These are phyloP conservation scores for Ageneiosus marmoratus DNA, from an alignment of 2,113 vertebrate species.

Conservation along the genomic window DNA sequence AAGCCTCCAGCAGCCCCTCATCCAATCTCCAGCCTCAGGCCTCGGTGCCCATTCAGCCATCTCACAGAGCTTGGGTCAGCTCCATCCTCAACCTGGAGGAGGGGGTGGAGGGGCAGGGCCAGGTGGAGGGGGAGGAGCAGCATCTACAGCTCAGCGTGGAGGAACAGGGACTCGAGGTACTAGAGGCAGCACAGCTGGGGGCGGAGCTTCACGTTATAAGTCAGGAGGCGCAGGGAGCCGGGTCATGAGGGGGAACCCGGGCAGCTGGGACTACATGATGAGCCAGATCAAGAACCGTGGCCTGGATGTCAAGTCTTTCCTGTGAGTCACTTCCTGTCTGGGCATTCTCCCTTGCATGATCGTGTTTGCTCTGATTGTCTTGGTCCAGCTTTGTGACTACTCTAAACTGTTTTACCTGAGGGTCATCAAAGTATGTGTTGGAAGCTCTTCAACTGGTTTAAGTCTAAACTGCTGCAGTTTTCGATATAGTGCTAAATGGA, in stretches of 20 bases:
- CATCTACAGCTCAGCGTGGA: constrained; percentile 64
- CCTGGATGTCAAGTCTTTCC: constrained; percentile 97
- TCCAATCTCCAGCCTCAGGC: constrained; percentile 81
- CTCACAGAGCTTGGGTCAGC: constrained; percentile 95
- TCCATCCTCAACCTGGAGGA: constrained; percentile 79
- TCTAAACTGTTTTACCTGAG: neutral
- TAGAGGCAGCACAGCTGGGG: constrained; percentile 77
- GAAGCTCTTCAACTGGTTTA: neutral
- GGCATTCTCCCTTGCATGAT: constrained; percentile 29
- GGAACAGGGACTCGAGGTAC: constrained; percentile 63
- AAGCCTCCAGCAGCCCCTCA: constrained; percentile 94
- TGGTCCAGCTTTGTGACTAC: neutral
- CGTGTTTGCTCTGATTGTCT: constrained; percentile 7
- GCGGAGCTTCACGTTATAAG: constrained; percentile 80
- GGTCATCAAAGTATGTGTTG: neutral
- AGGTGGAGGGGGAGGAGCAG: constrained; percentile 69
- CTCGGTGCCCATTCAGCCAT: constrained; percentile 86
- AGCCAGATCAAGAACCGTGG: constrained; percentile 95
- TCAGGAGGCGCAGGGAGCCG: constrained; percentile 76
- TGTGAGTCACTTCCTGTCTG: constrained; percentile 83
- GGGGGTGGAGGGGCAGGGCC: constrained; percentile 71
- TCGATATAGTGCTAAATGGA: neutral
- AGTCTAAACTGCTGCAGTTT: neutral
- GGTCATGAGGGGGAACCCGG: constrained; percentile 80
- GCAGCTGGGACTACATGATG: constrained; percentile 98